Percentiles rank a stretch among this genome's conserved stretches.
Conservation (phyloP, 1,140 invertebrate species). For the Tyrophagus putrescentiae region DNA sequence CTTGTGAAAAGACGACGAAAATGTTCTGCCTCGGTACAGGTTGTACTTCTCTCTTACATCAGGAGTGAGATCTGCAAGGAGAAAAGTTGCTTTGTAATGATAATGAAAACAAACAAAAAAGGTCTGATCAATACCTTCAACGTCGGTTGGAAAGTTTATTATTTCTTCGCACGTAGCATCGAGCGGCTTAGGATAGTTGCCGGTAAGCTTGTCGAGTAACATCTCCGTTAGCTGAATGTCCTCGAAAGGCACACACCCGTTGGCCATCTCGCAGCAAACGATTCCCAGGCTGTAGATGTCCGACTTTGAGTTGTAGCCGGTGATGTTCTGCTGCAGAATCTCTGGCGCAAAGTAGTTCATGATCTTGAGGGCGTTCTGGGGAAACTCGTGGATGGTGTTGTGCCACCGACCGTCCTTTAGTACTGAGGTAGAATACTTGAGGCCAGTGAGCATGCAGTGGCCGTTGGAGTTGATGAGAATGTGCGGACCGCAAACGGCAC, state of each 20-base stretch:
- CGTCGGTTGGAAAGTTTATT: slow-evolving; percentile 38
- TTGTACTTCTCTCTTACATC: slow-evolving; percentile 26
- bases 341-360: slow-evolving; percentile 79
- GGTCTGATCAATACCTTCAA: slow-evolving; percentile 33
- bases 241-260: slow-evolving; percentile 68
- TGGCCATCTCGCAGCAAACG: slow-evolving; percentile 69
- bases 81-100: background rate
- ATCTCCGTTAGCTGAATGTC: slow-evolving; percentile 67
- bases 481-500: slow-evolving; percentile 42
- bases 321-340: slow-evolving; percentile 72
- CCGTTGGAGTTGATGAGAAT: slow-evolving; percentile 56
- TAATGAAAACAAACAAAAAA: slow-evolving; percentile 4
- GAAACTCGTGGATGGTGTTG: slow-evolving; percentile 53
- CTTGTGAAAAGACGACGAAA: slow-evolving; percentile 56
- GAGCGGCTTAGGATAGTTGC: slow-evolving; percentile 54
- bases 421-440: slow-evolving; percentile 56
- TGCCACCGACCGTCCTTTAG: slow-evolving; percentile 52
- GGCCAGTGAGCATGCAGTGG: slow-evolving; percentile 51
- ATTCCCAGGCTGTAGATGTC: slow-evolving; percentile 82
- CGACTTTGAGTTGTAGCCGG: slow-evolving; percentile 70
- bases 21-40: slow-evolving; percentile 37
- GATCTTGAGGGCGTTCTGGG: slow-evolving; percentile 48
- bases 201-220: slow-evolving; percentile 72
- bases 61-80: slow-evolving; percentile 16
- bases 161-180: slow-evolving; percentile 52